Percentiles rank a stretch among this genome's conserved stretches.
These are phyloP conservation scores for Corythornis madagascariensis DNA, from an alignment of 2,113 vertebrate species.

Conservation along the genomic window DNA sequence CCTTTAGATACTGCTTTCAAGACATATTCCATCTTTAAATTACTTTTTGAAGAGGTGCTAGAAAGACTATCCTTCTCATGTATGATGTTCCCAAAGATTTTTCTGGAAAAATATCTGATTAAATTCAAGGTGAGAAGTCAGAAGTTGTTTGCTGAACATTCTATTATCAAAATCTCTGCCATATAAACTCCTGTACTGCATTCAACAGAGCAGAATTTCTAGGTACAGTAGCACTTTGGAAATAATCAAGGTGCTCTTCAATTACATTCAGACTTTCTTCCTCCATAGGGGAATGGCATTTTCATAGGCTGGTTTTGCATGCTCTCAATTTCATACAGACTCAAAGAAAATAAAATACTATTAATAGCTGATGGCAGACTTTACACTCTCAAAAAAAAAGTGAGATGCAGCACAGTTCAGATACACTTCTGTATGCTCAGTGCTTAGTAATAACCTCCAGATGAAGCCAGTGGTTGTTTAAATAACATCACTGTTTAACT, in stretches of 20 bases:
- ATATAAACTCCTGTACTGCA: background rate
- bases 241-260: background rate
- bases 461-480: background rate
- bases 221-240: background rate
- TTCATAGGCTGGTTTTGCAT: background rate
- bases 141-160: background rate
- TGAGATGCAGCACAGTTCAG: background rate
- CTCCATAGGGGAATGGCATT: background rate
- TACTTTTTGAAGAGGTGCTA: background rate
- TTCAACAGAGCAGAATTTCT: background rate
- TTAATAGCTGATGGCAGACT: background rate
- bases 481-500: background rate
- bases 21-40: background rate
- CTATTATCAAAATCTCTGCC: background rate
- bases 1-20: background rate
- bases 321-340: background rate
- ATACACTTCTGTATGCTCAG: background rate
- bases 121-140: background rate
- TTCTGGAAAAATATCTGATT: background rate
- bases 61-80: background rate
- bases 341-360: background rate
- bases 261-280: background rate
- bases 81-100: background rate
- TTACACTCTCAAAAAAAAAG: background rate
- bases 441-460: background rate